Conservation (phyloP, 2,888 invertebrate genomes). For the Nephrotoma flavescens region DNA sequence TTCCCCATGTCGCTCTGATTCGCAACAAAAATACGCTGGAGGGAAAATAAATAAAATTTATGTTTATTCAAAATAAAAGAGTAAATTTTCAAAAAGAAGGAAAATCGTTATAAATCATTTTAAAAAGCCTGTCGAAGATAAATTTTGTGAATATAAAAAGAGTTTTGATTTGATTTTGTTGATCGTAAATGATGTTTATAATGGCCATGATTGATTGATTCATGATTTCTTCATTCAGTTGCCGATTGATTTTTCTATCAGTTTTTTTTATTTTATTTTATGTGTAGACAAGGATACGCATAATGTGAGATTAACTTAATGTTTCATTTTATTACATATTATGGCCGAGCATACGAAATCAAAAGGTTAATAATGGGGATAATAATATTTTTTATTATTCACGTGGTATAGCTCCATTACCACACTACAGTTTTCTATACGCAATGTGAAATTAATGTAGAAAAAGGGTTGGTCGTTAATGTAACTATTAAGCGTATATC, state of each 20-base stretch:
- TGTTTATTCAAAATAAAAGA: not conserved
- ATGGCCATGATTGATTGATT: not conserved
- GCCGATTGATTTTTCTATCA: not conserved
- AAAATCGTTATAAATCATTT: not conserved
- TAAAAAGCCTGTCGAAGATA: not conserved
- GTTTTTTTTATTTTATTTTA: not conserved
- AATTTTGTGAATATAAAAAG: not conserved
- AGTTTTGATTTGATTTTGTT: not conserved
- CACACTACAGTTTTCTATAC: not conserved
- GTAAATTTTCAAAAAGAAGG: not conserved
- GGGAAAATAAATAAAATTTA: not conserved
- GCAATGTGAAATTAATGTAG: too few species aligned
- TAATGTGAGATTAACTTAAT: not conserved
- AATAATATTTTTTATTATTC: not conserved
- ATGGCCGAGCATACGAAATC: not conserved
- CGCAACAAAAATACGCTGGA: not conserved
- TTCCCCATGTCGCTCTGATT: not conserved
- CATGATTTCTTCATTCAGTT: not conserved
- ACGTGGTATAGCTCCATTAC: not conserved
- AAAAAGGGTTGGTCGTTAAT: too few species aligned
- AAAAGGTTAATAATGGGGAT: not conserved
- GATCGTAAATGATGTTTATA: not conserved
- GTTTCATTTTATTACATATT: not conserved
- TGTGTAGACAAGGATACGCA: not conserved
- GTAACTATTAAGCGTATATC: too few species aligned